Evolutionary conservation across 1,140 invertebrate species (phyloP).

Genomic region (Cotesia vestalis): DNA sequence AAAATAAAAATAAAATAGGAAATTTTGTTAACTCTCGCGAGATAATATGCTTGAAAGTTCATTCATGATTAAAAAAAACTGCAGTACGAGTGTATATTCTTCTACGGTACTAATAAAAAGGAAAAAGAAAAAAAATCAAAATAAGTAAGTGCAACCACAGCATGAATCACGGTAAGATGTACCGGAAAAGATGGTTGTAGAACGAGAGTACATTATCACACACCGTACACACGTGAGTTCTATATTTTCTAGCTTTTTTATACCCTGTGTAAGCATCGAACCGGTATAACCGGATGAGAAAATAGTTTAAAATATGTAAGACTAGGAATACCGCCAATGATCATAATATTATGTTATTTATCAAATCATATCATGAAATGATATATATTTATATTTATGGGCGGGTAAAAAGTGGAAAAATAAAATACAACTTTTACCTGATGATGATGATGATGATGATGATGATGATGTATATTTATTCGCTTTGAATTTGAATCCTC

Average conservation of each 20-base stretch:
- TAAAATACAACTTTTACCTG: no score
- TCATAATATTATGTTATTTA: constrained; percentile 3
- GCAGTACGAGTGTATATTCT: background rate
- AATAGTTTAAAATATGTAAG: constrained; percentile 8
- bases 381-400: no score
- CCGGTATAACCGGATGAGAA: constrained; percentile 38
- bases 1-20: no score
- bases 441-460: no score
- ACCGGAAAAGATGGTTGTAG: constrained; percentile 13
- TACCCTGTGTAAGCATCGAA: constrained; percentile 16
- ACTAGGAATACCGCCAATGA: constrained; percentile 1
- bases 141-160: background rate
- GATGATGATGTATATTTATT: no score
- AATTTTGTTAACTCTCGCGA: no score
- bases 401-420: no score
- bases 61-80: constrained; percentile 4
- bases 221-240: constrained; percentile 12
- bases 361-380: background rate
- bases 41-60: no score
- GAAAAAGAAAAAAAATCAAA: constrained; percentile 4
- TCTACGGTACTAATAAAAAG: background rate
- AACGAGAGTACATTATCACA: constrained; percentile 32
- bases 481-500: no score
- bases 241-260: constrained; percentile 10
- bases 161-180: constrained; percentile 20